Base-by-base conservation (phyloP, 1,140 invertebrate species). In the Dolichoris vasculosae region DNA sequence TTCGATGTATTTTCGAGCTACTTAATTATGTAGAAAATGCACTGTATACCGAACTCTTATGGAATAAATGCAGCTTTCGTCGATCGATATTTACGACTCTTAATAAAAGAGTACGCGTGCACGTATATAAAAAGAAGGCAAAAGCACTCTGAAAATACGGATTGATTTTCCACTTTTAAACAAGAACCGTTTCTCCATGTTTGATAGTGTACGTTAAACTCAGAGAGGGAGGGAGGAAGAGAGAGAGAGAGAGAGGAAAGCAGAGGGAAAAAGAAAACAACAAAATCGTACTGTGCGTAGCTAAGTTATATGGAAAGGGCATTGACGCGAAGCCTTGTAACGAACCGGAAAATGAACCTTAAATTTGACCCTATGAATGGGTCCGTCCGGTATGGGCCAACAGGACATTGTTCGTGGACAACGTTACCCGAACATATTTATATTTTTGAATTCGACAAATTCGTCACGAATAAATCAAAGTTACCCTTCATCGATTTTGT, bases 311-410 rank as follows among this genome's bases (percentile, higher is more conserved):
- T 77, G 81, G 83, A 88, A 88, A 87, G 87, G 82, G 83, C 78
- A 81, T 84, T 84, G 81, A 79, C 77, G 48, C 23, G 59, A 38
- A 40, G n/a, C 81, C 85, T 85, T 73, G 86, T 86, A 89, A 89
- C 87, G 86, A 87, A 89, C 86, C 85, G 84, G 84, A 88, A 88
- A 89, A 87, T 88, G 85, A 82, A 87, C 83, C 84, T 87, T 82
- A 82, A 64, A 84, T 79, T 59, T 26, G 55, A n/a, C 38, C 69
- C 55, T 40, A 2, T 35, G 69, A 38, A 43, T 35, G 48, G 20
- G 51, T 11, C 32, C 51, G 32, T 11, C 32, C 51, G 32, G 1
- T 26, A 63, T 7, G 17, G 1, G 40, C 17, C 17, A 1, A 23
- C 51, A 77, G n/a, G 75, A 11, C 32, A 38, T 40, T 7, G 40